These are phyloP conservation scores for Otolemur crassicaudatus DNA, from an alignment of 2,797 vertebrate genomes.

Conservation along the genomic window DNA sequence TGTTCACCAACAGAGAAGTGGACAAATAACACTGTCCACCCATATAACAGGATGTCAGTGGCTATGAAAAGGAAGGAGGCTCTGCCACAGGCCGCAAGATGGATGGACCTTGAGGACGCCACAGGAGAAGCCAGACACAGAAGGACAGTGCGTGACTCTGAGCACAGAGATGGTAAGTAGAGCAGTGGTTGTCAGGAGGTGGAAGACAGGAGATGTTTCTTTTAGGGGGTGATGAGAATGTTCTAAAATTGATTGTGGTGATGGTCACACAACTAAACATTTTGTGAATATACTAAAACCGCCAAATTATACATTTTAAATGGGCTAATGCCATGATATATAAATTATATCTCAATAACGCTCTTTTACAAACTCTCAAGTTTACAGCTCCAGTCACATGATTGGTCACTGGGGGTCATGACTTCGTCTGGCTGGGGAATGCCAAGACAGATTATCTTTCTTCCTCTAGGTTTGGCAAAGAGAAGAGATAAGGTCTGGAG, in stretches of 20 bases:
- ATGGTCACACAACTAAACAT: not conserved
- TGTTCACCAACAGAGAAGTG: no score
- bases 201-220: not conserved
- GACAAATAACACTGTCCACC: not conserved
- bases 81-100: no score
- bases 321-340: not conserved
- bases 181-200: not conserved
- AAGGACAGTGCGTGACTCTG: not conserved
- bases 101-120: not conserved
- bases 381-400: not conserved
- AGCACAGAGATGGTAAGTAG: not conserved
- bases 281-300: not conserved
- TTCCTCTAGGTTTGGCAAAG: not conserved
- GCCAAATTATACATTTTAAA: no score
- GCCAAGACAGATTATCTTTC: not conserved
- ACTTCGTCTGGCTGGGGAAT: not conserved
- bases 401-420: not conserved
- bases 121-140: not conserved
- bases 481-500: not conserved
- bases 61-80: not conserved
- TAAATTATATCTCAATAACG: not conserved
- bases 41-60: not conserved
- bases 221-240: not conserved
- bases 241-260: not conserved
- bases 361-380: not conserved